Evolutionary conservation across 2,888 invertebrate species (phyloP), one percentile per base, ranked within the genome.

Genomic region (Zaprionus lineosus): DNA sequence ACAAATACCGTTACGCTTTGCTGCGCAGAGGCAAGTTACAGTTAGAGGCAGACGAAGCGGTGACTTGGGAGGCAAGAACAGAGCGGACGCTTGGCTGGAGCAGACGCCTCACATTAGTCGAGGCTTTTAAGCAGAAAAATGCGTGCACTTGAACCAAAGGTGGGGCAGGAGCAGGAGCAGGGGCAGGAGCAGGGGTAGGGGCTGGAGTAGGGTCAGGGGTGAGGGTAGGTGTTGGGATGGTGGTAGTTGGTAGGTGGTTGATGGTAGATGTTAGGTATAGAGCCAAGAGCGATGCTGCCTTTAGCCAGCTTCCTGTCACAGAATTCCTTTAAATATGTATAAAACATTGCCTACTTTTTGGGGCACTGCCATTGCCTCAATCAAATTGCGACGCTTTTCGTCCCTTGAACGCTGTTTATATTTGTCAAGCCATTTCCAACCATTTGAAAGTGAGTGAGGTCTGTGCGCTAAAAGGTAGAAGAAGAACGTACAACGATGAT

Each of bases 41-140:
- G 14, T 6, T 18, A 9, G 11, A 5, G 16, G 3, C 5, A 2
- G 19, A 51, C 11, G 1, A 5, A 6, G 24, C 1, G 14, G 18
- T 39, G 28, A 28, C 5, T 28, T n/a, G n/a, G 15, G 47, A 9
- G 34, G n/a, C n/a, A n/a, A n/a, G 44, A 9, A 28, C 48, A 44
- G 31, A 29, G 56, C n/a, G 31, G 29, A 57, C 39, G 63, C 48
- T 62, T 48, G 47, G 61, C 19, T 52, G 67, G 28, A 59, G 53
- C 67, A 72, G 73, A 69, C 68, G 68, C 68, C 73, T 67, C 83
- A 73, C 86, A 84, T 86, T 86, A 81, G 81, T 84, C 74, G 74
- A 64, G 84, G 81, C 86, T 84, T 84, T 81, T 84, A 86, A 84
- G 86, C 81, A 81, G 74, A 86, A 86, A 81, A 81, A 84, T 81